Conservation (phyloP, 2,888 invertebrate genomes). For the Listrodromus nycthemerus region DNA sequence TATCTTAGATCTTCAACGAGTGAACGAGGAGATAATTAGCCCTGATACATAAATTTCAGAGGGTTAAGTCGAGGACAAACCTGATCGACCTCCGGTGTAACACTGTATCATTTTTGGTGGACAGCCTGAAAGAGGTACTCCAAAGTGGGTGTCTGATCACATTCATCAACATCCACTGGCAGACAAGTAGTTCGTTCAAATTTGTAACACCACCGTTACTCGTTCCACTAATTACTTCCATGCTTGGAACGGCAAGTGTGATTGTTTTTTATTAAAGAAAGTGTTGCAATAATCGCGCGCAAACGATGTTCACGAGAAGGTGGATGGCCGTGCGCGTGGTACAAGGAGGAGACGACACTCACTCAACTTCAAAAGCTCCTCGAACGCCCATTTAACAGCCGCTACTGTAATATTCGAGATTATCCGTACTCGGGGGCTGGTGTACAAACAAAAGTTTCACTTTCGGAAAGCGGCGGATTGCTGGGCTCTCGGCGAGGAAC, state of each 20-base stretch:
- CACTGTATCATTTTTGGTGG: background rate
- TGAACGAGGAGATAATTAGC: background rate
- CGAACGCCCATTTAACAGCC: conserved; percentile 66
- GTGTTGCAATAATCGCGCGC: conserved; percentile 17
- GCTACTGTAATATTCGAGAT: conserved; percentile 80
- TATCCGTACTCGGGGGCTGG: conserved; percentile 77
- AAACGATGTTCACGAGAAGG: conserved; percentile 36
- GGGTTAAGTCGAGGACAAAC: background rate
- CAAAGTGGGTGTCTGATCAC: background rate
- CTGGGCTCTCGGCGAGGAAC: conserved; percentile 47
- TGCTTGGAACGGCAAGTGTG: background rate
- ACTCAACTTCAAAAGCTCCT: conserved; percentile 64
- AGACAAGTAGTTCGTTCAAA: background rate
- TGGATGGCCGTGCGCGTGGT: conserved; percentile 38
- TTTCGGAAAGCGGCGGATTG: conserved; percentile 75
- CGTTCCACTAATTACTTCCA: background rate
- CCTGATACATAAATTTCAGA: background rate
- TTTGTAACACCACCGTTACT: background rate
- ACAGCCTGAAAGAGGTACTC: background rate
- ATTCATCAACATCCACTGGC: background rate
- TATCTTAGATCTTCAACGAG: background rate
- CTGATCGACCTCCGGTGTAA: background rate
- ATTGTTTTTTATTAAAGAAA: background rate
- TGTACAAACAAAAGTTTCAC: conserved; percentile 83
- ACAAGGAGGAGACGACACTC: conserved; percentile 47